Conservation (phyloP, 2,888 invertebrate genomes). For the Cabera pusaria region DNA sequence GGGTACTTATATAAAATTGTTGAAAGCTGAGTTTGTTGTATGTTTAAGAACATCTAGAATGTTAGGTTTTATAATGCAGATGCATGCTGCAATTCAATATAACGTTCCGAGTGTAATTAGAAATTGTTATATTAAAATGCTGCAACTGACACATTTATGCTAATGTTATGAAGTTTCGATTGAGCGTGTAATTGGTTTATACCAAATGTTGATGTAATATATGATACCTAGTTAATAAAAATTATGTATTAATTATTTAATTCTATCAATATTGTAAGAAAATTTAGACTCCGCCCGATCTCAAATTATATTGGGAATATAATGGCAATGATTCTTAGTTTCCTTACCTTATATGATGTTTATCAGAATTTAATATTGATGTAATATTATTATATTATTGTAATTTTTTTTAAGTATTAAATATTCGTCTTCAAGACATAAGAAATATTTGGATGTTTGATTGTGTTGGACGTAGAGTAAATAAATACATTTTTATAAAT, state of each 20-base stretch:
- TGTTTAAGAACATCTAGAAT: not conserved
- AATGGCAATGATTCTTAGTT: no score
- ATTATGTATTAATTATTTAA: no score
- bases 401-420: slow-evolving; percentile 22
- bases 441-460: slow-evolving; percentile 4
- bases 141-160: no score
- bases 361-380: slow-evolving; percentile 7
- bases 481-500: no score
- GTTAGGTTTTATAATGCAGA: not conserved
- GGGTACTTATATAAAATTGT: slow-evolving; percentile 20
- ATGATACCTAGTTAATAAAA: slow-evolving; percentile 25
- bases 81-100: no score
- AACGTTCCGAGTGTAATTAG: no score
- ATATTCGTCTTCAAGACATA: slow-evolving; percentile 35
- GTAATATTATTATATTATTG: slow-evolving; percentile 2
- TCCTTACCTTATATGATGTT: slow-evolving; percentile 4
- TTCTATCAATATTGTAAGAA: no score
- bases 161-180: no score
- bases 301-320: no score
- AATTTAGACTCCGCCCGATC: no score
- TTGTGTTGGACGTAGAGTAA: no score
- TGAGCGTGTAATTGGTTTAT: slow-evolving; percentile 30
- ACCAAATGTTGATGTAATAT: slow-evolving; percentile 51
- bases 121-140: no score
- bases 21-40: slow-evolving; percentile 9